These are phyloP conservation scores for Montifringilla adamsi DNA, from an alignment of 2,113 vertebrate species.

Conservation along the genomic window DNA sequence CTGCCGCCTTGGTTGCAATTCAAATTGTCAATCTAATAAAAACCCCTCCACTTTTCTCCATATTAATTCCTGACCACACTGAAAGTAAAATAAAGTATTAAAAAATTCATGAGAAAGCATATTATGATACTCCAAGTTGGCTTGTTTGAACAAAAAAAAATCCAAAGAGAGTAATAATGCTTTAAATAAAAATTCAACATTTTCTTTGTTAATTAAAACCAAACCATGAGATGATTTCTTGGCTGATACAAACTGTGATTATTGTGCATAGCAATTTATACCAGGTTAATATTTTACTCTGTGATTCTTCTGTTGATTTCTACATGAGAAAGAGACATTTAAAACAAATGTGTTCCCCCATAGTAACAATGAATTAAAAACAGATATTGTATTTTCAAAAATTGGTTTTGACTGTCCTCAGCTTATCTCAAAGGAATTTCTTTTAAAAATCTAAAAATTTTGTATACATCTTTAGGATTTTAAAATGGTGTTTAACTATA, in stretches of 20 bases:
- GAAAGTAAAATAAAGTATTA: background rate
- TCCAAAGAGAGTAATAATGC: background rate
- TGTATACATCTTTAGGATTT: background rate
- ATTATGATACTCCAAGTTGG: background rate
- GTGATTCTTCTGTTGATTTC: background rate
- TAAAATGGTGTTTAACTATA: background rate
- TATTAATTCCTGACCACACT: background rate
- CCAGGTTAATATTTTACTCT: background rate
- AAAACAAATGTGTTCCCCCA: background rate
- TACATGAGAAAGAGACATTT: background rate
- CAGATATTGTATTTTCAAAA: background rate
- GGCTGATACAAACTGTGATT: background rate
- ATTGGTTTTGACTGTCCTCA: background rate
- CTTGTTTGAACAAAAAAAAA: background rate
- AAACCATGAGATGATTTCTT: background rate
- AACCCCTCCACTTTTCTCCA: background rate
- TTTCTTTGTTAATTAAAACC: background rate
- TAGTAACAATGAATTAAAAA: background rate
- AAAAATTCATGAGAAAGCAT: background rate
- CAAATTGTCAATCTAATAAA: background rate
- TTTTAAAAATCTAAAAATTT: background rate
- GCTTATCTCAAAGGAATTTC: background rate
- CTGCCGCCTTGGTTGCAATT: background rate
- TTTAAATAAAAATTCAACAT: background rate
- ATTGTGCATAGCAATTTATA: background rate